These are phyloP conservation scores for Avahi laniger DNA, from an alignment of 2,797 vertebrate genomes.

Conservation along the genomic window DNA sequence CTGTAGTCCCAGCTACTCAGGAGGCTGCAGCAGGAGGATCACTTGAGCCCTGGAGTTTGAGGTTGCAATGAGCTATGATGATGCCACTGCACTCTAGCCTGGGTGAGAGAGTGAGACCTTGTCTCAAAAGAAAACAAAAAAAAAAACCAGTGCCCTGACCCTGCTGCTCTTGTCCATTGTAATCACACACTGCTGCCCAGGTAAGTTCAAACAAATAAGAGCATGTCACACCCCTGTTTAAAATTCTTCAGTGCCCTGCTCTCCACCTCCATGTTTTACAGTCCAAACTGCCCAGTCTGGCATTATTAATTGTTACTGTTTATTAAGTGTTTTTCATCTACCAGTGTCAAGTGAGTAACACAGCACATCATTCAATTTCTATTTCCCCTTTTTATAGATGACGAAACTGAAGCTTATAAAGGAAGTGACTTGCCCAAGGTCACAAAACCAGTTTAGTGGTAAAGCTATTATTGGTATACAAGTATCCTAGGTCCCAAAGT, in stretches of 20 bases:
- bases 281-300: not conserved
- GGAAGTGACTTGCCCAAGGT: not conserved
- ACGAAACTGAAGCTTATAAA: not conserved
- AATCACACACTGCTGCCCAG: not conserved
- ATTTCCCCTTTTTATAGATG: not conserved
- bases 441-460: slow-evolving; percentile 3
- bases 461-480: not conserved
- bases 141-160: not conserved
- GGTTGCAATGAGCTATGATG: not conserved
- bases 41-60: not conserved
- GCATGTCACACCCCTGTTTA: not conserved
- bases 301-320: not conserved
- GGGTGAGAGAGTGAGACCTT: not conserved
- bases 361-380: not conserved
- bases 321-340: not conserved
- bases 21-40: not conserved
- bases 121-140: not conserved
- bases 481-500: not conserved
- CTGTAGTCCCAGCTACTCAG: not conserved
- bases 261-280: not conserved
- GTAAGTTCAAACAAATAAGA: not conserved
- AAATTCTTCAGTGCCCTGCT: not conserved
- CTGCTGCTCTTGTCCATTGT: not conserved
- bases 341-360: not conserved
- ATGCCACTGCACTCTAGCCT: not conserved